phyloP scores from a whole-genome alignment of 2,113 vertebrate species.

The Alligator sinensis region DNA sequence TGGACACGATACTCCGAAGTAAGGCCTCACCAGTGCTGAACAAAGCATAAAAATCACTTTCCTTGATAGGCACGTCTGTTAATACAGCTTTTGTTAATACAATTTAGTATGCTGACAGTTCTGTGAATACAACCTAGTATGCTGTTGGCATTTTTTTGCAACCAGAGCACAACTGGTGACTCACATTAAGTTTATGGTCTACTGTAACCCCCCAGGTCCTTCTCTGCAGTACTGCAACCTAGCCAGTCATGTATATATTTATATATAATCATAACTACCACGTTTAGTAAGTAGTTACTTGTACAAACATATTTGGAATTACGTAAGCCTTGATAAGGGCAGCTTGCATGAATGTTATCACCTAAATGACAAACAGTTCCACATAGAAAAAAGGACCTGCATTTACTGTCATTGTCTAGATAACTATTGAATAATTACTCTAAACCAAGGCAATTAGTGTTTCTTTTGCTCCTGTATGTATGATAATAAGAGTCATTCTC shows the following conservation, averaged over 20 bases:
- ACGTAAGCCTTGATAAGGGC: neutral
- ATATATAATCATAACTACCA: neutral
- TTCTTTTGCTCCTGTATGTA: constrained; percentile 52
- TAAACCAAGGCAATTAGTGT: constrained; percentile 59
- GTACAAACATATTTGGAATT: neutral
- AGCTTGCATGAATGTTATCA: neutral
- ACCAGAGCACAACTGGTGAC: too few species aligned
- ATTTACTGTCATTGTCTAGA: constrained; percentile 23
- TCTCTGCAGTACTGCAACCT: too few species aligned
- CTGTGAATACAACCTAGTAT: too few species aligned
- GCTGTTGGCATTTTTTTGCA: too few species aligned
- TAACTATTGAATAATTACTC: constrained; percentile 58
- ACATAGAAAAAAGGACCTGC: neutral
- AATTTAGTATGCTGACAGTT: too few species aligned
- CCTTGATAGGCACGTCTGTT: too few species aligned
- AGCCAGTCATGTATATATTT: neutral
- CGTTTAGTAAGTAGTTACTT: neutral
- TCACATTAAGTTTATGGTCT: too few species aligned
- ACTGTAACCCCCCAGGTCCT: too few species aligned
- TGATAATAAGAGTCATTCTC: constrained; percentile 60
- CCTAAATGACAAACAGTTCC: constrained; percentile 23
- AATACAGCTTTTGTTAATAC: too few species aligned
- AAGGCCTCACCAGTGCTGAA: too few species aligned
- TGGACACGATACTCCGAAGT: too few species aligned
- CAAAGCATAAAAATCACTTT: too few species aligned